Evolutionary conservation across 2,113 vertebrate species (phyloP).

Genomic region (Cryptotis parvus): DNA sequence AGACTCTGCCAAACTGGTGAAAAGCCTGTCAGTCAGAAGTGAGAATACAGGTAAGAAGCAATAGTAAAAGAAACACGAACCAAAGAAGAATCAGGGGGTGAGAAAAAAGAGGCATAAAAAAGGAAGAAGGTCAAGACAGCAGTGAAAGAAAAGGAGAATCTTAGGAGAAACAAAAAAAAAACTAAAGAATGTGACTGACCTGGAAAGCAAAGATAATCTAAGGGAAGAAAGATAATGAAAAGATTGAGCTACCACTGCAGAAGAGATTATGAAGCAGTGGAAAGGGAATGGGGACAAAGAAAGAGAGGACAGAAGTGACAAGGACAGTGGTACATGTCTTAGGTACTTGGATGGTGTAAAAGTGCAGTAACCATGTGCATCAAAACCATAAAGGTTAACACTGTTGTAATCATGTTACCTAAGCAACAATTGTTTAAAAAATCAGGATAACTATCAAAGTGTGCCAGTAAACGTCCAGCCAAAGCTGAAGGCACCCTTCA

Average conservation of each 20-base stretch:
- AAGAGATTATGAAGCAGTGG: too few relatives aligned
- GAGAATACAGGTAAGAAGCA: not conserved
- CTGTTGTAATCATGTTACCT: too few relatives aligned
- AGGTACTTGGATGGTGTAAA: too few relatives aligned
- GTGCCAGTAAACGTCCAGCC: conserved; percentile 1
- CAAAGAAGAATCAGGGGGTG: not conserved
- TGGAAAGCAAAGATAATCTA: not conserved
- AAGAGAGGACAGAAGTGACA: too few relatives aligned
- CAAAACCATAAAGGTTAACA: too few relatives aligned
- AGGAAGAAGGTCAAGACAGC: not conserved
- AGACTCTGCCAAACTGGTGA: not conserved
- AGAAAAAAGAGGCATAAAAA: not conserved
- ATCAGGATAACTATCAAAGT: conserved; percentile 13
- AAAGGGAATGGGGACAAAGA: too few relatives aligned
- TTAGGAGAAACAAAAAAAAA: not conserved
- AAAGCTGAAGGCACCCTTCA: not conserved
- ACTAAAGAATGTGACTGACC: not conserved
- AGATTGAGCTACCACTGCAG: not conserved
- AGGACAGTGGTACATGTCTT: too few relatives aligned
- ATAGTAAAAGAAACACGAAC: not conserved
- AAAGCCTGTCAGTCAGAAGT: not conserved
- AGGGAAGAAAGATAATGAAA: conserved; percentile 10
- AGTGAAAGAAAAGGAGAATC: not conserved
- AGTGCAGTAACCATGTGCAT: too few relatives aligned
- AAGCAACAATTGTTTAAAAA: too few relatives aligned